These are phyloP conservation scores for Dolomedes plantarius DNA, from an alignment of 2,888 invertebrate genomes.

Conservation along the genomic window DNA sequence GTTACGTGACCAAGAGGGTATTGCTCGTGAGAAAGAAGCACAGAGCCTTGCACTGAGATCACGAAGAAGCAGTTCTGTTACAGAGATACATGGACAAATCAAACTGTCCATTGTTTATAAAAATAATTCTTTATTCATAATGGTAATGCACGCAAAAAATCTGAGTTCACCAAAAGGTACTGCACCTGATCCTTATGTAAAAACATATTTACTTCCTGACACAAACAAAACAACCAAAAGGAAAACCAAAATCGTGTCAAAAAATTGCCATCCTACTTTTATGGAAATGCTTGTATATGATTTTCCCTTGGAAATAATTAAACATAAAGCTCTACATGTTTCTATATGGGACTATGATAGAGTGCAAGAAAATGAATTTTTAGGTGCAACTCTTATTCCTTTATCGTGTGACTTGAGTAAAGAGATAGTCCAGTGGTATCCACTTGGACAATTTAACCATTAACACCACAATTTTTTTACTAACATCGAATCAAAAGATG, in stretches of 20 bases:
- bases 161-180: conserved; percentile 84
- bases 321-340: conserved; percentile 84
- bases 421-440: conserved; percentile 92
- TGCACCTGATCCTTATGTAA: conserved; percentile 79
- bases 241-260: conserved; percentile 94
- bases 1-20: conserved; percentile 93
- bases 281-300: conserved; percentile 80
- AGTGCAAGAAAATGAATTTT: conserved; percentile 93
- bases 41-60: conserved; percentile 20
- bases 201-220: conserved; percentile 91
- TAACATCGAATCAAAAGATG: not conserved
- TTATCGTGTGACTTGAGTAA: conserved; percentile 85
- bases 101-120: conserved; percentile 87
- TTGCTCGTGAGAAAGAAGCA: conserved; percentile 77
- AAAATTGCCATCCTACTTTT: conserved; percentile 96
- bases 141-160: conserved; percentile 94
- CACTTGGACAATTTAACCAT: conserved; percentile 79
- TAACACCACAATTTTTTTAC: not conserved
- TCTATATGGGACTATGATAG: conserved; percentile 97
- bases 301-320: conserved; percentile 62
- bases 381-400: conserved; percentile 92
- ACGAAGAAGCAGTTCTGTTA: conserved; percentile 56
- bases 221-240: conserved; percentile 93
- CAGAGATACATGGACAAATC: conserved; percentile 82
- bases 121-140: conserved; percentile 85